Evolutionary conservation across 2,797 vertebrate genomes (phyloP).

Genomic region (Sardinella longiceps): DNA sequence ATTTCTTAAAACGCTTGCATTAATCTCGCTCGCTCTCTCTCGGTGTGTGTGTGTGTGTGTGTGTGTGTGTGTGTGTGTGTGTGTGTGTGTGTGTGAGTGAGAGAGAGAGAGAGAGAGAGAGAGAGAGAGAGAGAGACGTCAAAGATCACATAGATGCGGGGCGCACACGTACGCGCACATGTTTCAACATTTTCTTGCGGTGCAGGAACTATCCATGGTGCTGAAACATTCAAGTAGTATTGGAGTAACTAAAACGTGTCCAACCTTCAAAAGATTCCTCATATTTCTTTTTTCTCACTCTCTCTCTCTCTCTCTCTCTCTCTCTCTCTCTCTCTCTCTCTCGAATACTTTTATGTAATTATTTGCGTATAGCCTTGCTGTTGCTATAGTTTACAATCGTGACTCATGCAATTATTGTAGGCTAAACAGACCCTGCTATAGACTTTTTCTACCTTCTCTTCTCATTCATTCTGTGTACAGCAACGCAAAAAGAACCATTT

Average conservation of each 20-base stretch:
- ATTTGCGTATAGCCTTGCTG: too few species aligned
- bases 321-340: too few species aligned
- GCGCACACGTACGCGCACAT: neutral
- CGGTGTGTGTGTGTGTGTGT: too few species aligned
- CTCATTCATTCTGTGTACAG: neutral
- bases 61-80: too few species aligned
- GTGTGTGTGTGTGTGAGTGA: too few species aligned
- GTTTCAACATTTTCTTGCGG: neutral
- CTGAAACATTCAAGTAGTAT: neutral
- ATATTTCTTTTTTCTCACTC: neutral
- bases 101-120: neutral
- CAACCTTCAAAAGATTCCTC: neutral
- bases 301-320: too few species aligned
- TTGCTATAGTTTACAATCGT: too few species aligned
- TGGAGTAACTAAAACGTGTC: too few species aligned
- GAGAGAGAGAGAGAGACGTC: neutral
- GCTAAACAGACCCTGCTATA: too few species aligned
- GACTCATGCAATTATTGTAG: too few species aligned
- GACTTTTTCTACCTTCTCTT: too few species aligned
- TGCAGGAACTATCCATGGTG: neutral
- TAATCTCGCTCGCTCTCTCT: constrained; percentile 23
- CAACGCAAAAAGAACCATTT: neutral
- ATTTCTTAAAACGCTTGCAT: constrained; percentile 23
- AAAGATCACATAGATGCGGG: neutral
- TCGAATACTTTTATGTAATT: too few species aligned